Evolutionary conservation across 2,888 invertebrate species (phyloP).

Genomic region (Germaria angustata): DNA sequence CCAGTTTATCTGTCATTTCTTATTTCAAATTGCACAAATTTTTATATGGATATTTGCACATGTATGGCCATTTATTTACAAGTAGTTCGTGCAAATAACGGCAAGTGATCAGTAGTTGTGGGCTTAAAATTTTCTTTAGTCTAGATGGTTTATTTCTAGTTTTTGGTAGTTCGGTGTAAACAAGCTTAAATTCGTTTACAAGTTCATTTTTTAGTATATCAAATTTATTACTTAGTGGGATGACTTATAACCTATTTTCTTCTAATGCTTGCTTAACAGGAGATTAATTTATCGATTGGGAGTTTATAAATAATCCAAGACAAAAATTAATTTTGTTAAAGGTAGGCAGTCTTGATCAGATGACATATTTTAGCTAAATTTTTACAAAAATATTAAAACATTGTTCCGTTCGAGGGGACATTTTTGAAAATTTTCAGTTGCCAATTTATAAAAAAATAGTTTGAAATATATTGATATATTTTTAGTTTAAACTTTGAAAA

Average conservation of each 20-base stretch:
- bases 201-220: background rate
- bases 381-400: too few species aligned
- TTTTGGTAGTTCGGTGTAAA: background rate
- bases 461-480: too few species aligned
- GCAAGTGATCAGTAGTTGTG: conserved; percentile 43
- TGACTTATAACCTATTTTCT: conserved; percentile 30
- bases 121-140: conserved; percentile 36
- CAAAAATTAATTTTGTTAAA: too few species aligned
- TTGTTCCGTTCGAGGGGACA: too few species aligned
- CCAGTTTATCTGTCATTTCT: conserved; percentile 47
- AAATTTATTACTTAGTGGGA: background rate
- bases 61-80: conserved; percentile 6
- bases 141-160: conserved; percentile 2
- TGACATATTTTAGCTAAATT: too few species aligned
- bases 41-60: conserved; percentile 7
- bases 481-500: too few species aligned
- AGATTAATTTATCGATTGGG: background rate
- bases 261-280: conserved; percentile 13
- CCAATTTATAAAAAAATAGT: too few species aligned
- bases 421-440: too few species aligned
- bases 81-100: conserved; percentile 16
- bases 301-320: too few species aligned
- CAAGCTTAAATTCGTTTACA: background rate
- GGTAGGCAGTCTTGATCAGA: too few species aligned
- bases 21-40: conserved; percentile 22